Evolutionary conservation across 2,113 vertebrate species (phyloP).

Genomic region (Cygnus atratus): DNA sequence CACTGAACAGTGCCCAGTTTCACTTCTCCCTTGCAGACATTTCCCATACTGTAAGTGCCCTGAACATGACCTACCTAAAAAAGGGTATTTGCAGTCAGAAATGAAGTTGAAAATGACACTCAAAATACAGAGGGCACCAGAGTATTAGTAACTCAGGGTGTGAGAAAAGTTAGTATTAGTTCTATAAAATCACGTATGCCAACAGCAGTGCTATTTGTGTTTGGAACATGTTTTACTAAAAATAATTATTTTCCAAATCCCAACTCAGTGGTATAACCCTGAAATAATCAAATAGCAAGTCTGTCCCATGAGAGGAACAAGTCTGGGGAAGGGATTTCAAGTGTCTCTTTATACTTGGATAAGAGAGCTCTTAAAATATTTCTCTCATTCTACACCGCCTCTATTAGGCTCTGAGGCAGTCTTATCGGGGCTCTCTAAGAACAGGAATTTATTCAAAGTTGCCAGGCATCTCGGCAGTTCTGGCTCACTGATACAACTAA

Average conservation of each 20-base stretch:
- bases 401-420: background rate
- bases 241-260: background rate
- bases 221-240: background rate
- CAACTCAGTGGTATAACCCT: background rate
- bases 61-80: background rate
- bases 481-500: background rate
- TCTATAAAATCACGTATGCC: background rate
- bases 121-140: background rate
- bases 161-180: background rate
- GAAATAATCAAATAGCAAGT: constrained; percentile 1
- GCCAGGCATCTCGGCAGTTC: background rate
- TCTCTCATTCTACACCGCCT: background rate
- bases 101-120: background rate
- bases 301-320: background rate
- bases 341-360: background rate
- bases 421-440: constrained; percentile 18
- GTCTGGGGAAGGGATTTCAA: constrained; percentile 27
- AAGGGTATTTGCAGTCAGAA: background rate
- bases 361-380: constrained; percentile 47
- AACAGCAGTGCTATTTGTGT: background rate
- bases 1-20: background rate
- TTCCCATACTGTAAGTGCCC: background rate
- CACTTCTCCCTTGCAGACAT: background rate
- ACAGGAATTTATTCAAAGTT: constrained; percentile 25
- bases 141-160: background rate